These are phyloP conservation scores for Lepus americanus DNA, from an alignment of 2,113 vertebrate genomes.

Conservation along the genomic window DNA sequence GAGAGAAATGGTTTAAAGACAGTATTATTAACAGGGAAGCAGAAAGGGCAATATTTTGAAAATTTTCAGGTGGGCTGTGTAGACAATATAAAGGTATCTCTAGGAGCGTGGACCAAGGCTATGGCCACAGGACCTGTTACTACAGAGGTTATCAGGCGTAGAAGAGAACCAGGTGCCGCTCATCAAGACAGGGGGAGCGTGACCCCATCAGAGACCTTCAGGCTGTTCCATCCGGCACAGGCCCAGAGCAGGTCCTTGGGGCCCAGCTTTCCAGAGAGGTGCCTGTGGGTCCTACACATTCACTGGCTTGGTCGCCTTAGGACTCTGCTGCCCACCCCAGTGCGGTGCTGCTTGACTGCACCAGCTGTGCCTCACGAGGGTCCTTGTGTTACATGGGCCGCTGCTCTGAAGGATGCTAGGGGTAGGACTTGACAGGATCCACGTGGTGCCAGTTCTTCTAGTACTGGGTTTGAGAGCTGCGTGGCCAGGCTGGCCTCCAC, in stretches of 20 bases:
- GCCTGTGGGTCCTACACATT: not conserved
- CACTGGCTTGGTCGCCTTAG: not conserved
- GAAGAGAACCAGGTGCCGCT: not conserved
- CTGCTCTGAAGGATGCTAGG: not conserved
- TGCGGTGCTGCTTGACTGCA: not conserved
- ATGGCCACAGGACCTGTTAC: not conserved
- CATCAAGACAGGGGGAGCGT: too few species aligned
- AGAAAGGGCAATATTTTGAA: not conserved
- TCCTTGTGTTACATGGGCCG: not conserved
- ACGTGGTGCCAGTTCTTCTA: not conserved
- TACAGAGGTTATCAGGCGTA: not conserved
- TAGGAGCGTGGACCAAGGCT: not conserved
- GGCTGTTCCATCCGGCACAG: not conserved
- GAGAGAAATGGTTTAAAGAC: not conserved
- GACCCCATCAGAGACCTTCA: not conserved
- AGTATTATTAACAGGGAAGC: not conserved
- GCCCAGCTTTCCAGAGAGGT: not conserved
- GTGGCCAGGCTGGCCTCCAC: not conserved
- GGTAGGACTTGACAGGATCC: not conserved
- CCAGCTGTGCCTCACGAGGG: not conserved
- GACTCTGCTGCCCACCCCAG: not conserved
- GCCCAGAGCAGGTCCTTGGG: not conserved
- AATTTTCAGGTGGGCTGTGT: not conserved
- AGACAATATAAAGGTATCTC: not conserved
- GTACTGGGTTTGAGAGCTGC: not conserved